A percentile compares a stretch with the other conserved stretches of the same genome.
Conservation (phyloP, 2,113 vertebrate genomes). For the Aythya baeri region DNA sequence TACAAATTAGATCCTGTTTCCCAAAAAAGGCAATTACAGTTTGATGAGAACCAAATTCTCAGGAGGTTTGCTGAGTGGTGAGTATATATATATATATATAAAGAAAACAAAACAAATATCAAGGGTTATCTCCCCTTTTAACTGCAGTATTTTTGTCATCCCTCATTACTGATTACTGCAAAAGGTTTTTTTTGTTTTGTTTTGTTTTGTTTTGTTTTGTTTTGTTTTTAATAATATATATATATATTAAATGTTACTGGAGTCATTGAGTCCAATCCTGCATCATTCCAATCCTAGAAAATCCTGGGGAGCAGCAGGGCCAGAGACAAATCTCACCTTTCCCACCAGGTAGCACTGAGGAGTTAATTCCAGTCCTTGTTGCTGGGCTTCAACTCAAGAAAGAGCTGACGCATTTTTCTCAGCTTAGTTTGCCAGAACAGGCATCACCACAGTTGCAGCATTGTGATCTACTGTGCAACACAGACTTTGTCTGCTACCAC, state of each 20-base stretch:
- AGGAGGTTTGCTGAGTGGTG: background rate
- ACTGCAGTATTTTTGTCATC: background rate
- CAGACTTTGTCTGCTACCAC: rapidly evolving
- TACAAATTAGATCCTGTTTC: background rate
- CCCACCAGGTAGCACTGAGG: background rate
- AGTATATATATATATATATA: background rate
- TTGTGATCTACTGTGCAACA: rapidly evolving
- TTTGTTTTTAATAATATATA: too few relatives aligned
- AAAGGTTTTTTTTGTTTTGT: background rate
- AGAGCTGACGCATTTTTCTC: background rate
- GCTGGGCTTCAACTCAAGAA: background rate
- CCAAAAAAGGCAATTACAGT: background rate
- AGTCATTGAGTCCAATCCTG: background rate
- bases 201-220: too few relatives aligned
- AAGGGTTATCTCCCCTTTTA: background rate
- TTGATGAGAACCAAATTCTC: background rate
- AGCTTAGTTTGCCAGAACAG: background rate
- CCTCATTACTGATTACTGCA: background rate
- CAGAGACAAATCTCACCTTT: background rate
- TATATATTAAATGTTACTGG: background rate
- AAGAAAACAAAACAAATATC: background rate
- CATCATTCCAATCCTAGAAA: background rate
- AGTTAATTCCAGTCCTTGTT: background rate
- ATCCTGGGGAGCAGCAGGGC: too few relatives aligned
- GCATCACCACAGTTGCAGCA: background rate